Conservation (phyloP, 2,888 invertebrate genomes). For the Melanchra persicariae region DNA sequence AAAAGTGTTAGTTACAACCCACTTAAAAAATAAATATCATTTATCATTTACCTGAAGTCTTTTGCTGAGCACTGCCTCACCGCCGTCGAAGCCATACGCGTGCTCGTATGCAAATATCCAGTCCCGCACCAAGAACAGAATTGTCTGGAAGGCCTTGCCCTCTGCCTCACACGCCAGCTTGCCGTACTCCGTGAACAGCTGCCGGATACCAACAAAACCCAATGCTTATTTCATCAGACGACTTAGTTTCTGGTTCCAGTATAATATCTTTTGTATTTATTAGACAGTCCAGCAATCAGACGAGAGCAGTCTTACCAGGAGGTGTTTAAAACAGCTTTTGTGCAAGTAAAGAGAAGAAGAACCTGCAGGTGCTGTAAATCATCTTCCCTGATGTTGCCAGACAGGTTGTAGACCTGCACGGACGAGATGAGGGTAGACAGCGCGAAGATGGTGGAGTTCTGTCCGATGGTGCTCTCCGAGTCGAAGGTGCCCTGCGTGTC, state of each 20-base stretch:
- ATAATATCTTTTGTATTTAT: too few relatives aligned
- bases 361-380: conserved; percentile 98
- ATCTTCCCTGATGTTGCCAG: conserved; percentile 99
- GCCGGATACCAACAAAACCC: conserved; percentile 20
- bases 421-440: conserved; percentile 98
- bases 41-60: conserved; percentile 95
- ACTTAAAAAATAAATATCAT: too few relatives aligned
- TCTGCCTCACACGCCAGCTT: conserved; percentile 95
- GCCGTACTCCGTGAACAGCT: conserved; percentile 99
- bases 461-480: conserved; percentile 97
- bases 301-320: neutral
- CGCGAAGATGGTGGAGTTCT: conserved; percentile 94
- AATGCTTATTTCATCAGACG: neutral
- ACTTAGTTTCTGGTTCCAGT: neutral
- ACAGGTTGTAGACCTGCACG: conserved; percentile 98
- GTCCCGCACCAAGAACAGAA: conserved; percentile 97
- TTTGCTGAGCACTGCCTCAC: conserved; percentile 95
- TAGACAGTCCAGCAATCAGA: neutral
- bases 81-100: conserved; percentile 96
- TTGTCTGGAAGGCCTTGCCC: conserved; percentile 95
- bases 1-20: too few relatives aligned
- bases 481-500: conserved; percentile 98
- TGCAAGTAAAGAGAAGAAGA: neutral
- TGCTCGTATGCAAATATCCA: conserved; percentile 99
- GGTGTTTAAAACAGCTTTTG: neutral